These are phyloP conservation scores for Loxodonta africana DNA, from an alignment of 2,113 vertebrate species.

Conservation along the genomic window DNA sequence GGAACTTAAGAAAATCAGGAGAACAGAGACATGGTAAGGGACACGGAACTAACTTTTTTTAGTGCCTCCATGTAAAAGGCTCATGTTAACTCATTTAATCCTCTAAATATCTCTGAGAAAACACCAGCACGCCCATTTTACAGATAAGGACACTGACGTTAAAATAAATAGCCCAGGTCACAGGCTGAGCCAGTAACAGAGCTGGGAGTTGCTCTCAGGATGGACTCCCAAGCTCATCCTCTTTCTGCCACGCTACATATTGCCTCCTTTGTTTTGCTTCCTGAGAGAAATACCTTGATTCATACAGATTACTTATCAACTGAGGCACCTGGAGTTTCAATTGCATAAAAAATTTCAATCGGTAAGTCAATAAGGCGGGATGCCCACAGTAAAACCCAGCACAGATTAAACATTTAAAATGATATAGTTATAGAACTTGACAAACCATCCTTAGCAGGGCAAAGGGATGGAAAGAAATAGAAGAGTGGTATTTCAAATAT, in stretches of 20 bases:
- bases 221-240: background rate
- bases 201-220: background rate
- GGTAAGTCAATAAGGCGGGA: background rate
- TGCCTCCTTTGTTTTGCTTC: background rate
- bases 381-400: background rate
- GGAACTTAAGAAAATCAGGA: background rate
- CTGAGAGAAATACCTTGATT: background rate
- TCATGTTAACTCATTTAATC: background rate
- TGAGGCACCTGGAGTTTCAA: slow-evolving; percentile 34
- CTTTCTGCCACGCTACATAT: rapidly evolving
- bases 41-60: background rate
- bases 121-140: background rate
- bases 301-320: background rate
- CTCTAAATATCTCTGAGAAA: slow-evolving; percentile 34
- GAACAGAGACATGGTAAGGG: background rate
- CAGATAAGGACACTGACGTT: background rate
- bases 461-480: background rate
- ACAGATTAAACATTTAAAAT: background rate
- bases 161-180: background rate
- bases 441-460: background rate
- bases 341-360: background rate
- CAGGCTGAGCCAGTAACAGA: background rate
- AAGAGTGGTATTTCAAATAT: slow-evolving; percentile 4
- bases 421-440: background rate
- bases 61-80: background rate